phyloP scores from a whole-genome alignment of 2,113 vertebrate genomes.

The Lepisosteus osseus region DNA sequence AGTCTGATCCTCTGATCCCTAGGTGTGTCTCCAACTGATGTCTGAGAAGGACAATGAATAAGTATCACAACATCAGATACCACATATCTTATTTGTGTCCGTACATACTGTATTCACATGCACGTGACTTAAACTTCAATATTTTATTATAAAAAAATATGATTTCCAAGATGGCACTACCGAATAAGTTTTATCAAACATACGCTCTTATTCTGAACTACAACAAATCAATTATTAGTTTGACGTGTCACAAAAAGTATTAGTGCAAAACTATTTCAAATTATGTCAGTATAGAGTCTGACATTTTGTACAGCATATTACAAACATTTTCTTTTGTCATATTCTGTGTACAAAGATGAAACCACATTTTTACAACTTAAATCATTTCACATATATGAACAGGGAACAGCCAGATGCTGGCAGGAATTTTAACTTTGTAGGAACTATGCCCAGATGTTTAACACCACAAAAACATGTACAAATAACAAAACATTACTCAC shows the following conservation, averaged over 20 bases:
- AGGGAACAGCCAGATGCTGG: constrained; percentile 3
- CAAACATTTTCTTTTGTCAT: constrained; percentile 10
- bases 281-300: background rate
- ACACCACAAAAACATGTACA: background rate
- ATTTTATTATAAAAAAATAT: constrained; percentile 71
- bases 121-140: no score
- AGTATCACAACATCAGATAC: no score
- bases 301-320: background rate
- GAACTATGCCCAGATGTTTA: background rate
- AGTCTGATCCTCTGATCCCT: no score
- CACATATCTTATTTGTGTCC: no score
- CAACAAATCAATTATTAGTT: constrained; percentile 1
- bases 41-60: no score
- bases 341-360: background rate
- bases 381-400: background rate
- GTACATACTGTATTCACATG: no score
- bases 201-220: background rate
- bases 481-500: background rate
- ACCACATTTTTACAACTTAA: background rate
- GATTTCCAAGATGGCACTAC: constrained; percentile 13
- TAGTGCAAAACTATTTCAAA: constrained; percentile 12
- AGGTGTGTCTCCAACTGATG: no score
- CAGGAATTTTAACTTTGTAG: background rate
- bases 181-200: background rate
- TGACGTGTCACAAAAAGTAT: constrained; percentile 32